Evolutionary conservation across 2,113 vertebrate genomes (phyloP).

Genomic region (Menidia beryllina): DNA sequence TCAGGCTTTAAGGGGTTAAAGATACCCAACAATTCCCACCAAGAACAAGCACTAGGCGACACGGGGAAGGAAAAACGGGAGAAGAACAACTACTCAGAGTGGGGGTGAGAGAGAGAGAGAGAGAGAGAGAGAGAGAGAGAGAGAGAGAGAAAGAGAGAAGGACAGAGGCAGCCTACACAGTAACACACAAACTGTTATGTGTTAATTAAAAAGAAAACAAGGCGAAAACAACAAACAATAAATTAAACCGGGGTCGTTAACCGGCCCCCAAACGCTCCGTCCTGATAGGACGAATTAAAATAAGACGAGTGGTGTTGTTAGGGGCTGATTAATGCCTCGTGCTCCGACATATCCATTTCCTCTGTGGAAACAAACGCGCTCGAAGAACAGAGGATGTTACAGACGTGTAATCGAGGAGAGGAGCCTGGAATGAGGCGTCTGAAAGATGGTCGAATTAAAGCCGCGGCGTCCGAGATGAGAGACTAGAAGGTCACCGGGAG

Average conservation of each 20-base stretch:
- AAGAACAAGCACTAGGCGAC: too few species aligned
- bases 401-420: conserved; percentile 3
- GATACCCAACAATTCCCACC: too few species aligned
- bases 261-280: conserved; percentile 8
- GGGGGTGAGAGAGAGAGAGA: too few species aligned
- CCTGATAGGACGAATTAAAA: conserved; percentile 11
- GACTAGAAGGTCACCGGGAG: too few species aligned
- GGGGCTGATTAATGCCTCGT: conserved; percentile 15
- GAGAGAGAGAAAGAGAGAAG: too few species aligned
- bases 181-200: neutral
- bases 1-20: too few species aligned
- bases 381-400: neutral
- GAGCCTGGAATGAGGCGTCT: neutral
- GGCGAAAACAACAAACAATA: conserved; percentile 7
- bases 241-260: neutral
- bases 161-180: too few species aligned
- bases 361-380: neutral
- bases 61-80: too few species aligned
- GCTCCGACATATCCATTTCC: conserved; percentile 14
- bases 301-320: neutral
- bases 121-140: too few species aligned
- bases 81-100: too few species aligned
- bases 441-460: neutral
- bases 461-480: too few species aligned
- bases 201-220: neutral